Evolutionary conservation across 2,888 invertebrate genomes (phyloP).

Genomic region (Zelleria hepariella): DNA sequence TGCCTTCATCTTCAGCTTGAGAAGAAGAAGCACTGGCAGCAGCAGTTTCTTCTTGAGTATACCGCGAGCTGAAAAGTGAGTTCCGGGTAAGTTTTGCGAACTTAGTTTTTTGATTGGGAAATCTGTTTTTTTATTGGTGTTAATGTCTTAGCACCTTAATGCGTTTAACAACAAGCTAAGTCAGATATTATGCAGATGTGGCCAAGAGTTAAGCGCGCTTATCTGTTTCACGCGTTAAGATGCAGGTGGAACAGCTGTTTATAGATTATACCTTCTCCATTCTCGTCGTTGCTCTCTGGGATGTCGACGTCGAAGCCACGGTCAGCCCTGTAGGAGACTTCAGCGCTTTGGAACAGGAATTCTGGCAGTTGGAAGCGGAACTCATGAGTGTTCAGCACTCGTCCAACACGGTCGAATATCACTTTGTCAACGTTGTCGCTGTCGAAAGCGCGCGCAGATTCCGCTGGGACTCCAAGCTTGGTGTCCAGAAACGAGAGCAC

Average conservation of each 20-base stretch:
- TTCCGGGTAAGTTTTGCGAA: not conserved
- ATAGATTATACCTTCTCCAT: slow-evolving; percentile 48
- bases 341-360: slow-evolving; percentile 77
- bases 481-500: slow-evolving; percentile 83
- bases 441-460: slow-evolving; percentile 73
- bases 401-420: slow-evolving; percentile 79
- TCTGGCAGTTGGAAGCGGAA: slow-evolving; percentile 81
- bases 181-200: no score
- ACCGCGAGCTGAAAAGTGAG: slow-evolving; percentile 75
- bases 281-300: slow-evolving; percentile 63
- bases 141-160: no score
- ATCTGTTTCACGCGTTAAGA: no score
- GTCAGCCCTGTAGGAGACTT: slow-evolving; percentile 77
- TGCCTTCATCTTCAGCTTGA: slow-evolving; percentile 88
- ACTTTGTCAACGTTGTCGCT: slow-evolving; percentile 79
- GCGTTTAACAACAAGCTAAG: no score
- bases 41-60: slow-evolving; percentile 87
- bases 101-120: not conserved
- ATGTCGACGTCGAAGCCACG: slow-evolving; percentile 76
- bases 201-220: no score
- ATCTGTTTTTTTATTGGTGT: not conserved
- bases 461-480: slow-evolving; percentile 74
- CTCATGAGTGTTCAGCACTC: slow-evolving; percentile 81
- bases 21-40: slow-evolving; percentile 81
- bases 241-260: no score